Percentiles rank a stretch among this genome's conserved stretches.
Conservation (phyloP, 2,113 vertebrate species). For the Petaurus breviceps region DNA sequence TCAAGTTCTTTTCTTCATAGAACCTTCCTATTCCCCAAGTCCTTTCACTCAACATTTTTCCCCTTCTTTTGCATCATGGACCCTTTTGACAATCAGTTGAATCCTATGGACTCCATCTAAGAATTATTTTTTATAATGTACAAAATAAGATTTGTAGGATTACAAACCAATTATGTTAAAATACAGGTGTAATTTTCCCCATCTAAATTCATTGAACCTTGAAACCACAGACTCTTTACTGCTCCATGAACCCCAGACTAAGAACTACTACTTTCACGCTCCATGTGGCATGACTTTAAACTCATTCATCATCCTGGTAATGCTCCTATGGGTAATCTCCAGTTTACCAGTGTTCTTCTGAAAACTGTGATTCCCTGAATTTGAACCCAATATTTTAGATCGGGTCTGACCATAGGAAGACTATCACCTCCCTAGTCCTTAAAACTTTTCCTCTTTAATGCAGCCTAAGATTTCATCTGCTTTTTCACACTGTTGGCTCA, state of each 20-base stretch:
- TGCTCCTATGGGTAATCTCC: background rate
- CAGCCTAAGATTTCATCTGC: background rate
- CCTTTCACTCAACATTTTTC: background rate
- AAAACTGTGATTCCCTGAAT: background rate
- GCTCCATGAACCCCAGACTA: background rate
- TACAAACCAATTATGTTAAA: background rate
- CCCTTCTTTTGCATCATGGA: background rate
- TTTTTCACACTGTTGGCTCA: background rate
- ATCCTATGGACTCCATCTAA: background rate
- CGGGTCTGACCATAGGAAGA: background rate
- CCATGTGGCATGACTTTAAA: background rate
- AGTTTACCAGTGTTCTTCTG: background rate
- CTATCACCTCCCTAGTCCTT: background rate
- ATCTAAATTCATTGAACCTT: background rate
- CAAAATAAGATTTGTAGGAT: background rate
- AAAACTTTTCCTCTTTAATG: background rate
- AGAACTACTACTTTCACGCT: background rate
- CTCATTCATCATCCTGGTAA: background rate
- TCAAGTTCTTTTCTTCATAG: background rate
- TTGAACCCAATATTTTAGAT: background rate
- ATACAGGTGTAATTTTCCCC: background rate
- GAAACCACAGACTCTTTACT: background rate
- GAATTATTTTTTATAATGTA: background rate
- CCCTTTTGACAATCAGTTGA: background rate
- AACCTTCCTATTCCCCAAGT: background rate